Evolutionary conservation across 2,888 invertebrate genomes (phyloP), one percentile per base, ranked within the genome.

Genomic region (Athrips mouffetella): DNA sequence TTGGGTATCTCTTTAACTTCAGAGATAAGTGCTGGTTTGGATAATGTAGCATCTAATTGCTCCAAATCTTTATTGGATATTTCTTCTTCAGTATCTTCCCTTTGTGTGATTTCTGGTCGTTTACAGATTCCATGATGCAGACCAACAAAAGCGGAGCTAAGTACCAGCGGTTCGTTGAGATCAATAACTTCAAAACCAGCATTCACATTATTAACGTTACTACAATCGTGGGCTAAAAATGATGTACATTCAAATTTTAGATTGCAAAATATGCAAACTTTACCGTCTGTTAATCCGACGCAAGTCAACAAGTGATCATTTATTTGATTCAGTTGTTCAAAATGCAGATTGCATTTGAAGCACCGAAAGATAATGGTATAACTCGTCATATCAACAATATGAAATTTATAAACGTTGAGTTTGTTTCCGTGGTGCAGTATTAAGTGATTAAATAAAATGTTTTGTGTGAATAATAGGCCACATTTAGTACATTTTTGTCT

Each of bases 401-500:
- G 57, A 58, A 69, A 79, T 31, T 37, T 37, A 59, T 67, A 56
- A 61, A 73, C 11, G 35, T 50, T 44, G 61, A 46, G 44, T 59
- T 74, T 80, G 45, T 72, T 67, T 23, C 70, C 73, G 51, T 83
- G 83, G 50, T 83, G 82, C 48, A 64, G 59, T 23, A 80, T 46
- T 47, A 82, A 60, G 65, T 83, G 83, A 46, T 67, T 65, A 57
- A 80, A 83, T 51, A 83, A 63, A 52, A 74, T 66, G 46, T 67
- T 73, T 11, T 78, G 67, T 16, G 70, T 75, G 54, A 83, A 83
- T 3, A 66, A 53, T 11, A 83, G 58, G 49, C 70, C 63, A 53
- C 83, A 83, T 62, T 79, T 80, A n/a, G 76, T 65, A 56, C 83
- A 83, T 54, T 50, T 66, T 60, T 80, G 79, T 52, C 64, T 73